phyloP scores from a whole-genome alignment of 2,113 vertebrate genomes.

The Promerops cafer region DNA sequence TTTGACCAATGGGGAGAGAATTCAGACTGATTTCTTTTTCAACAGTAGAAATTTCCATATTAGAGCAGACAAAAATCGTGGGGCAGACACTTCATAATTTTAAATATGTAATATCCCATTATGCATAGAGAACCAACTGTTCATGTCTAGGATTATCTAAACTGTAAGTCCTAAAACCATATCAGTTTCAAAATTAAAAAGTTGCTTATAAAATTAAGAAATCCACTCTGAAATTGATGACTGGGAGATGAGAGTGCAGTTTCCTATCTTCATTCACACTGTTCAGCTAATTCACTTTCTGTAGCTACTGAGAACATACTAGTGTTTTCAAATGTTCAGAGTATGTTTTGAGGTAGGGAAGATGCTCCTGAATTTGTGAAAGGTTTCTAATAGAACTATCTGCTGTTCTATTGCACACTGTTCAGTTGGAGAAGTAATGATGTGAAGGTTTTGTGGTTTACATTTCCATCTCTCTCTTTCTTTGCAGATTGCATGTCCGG shows the following conservation, averaged over 20 bases:
- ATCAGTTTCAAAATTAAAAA: not conserved
- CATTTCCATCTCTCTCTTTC: slow-evolving; percentile 37
- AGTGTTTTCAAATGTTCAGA: not conserved
- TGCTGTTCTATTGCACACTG: not conserved
- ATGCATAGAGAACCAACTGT: not conserved
- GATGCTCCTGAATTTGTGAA: not conserved
- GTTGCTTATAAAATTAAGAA: not conserved
- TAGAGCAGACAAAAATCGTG: not conserved
- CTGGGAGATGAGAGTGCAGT: not conserved
- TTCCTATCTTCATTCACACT: not conserved
- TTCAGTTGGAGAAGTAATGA: not conserved
- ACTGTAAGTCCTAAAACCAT: not conserved
- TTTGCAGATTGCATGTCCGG: slow-evolving; percentile 89
- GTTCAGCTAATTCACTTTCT: not conserved
- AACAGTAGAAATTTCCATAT: not conserved
- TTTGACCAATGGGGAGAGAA: not conserved
- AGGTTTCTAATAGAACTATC: not conserved
- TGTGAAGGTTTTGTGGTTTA: not conserved
- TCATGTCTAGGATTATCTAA: not conserved
- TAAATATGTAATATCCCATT: not conserved
- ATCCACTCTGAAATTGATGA: not conserved
- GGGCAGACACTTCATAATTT: not conserved
- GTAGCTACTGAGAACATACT: not conserved
- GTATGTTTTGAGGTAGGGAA: not conserved
- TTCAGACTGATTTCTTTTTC: not conserved